Evolutionary conservation across 2,797 vertebrate genomes (phyloP).

Genomic region (Myripristis murdjan): DNA sequence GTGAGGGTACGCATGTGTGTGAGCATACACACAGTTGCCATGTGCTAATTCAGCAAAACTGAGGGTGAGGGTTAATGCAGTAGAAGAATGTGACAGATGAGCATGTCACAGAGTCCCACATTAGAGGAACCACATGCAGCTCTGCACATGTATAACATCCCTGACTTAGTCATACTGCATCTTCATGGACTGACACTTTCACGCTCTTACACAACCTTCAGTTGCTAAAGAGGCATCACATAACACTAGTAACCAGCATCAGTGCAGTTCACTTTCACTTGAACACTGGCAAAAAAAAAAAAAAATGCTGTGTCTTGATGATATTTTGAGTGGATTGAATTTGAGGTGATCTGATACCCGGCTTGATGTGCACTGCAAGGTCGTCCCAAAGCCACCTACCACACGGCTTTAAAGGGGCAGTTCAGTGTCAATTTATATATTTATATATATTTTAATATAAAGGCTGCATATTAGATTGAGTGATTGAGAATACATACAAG

Average conservation of each 20-base stretch:
- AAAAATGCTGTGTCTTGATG: background rate
- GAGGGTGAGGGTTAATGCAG: conserved; percentile 57
- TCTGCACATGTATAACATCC: background rate
- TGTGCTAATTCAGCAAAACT: conserved; percentile 58
- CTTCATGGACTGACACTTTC: background rate
- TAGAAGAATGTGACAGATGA: conserved; percentile 52
- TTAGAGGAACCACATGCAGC: background rate
- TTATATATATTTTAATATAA: too few relatives aligned
- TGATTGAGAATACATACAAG: too few relatives aligned
- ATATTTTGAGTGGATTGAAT: conserved; percentile 2
- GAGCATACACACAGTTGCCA: background rate
- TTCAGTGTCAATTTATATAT: too few relatives aligned
- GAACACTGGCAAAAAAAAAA: too few relatives aligned
- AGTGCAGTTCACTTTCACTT: too few relatives aligned
- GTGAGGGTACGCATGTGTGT: conserved; percentile 4
- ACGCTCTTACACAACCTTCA: background rate
- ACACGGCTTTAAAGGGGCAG: background rate
- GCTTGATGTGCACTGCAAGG: background rate
- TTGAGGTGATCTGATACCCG: background rate
- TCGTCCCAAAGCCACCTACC: conserved; percentile 9
- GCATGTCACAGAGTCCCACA: background rate
- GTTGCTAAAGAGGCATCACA: too few relatives aligned
- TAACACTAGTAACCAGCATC: too few relatives aligned
- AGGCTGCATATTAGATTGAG: too few relatives aligned
- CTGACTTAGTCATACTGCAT: too few relatives aligned